These are phyloP conservation scores for Trachelus stipa DNA, from an alignment of 2,888 invertebrate species.

Conservation along the genomic window DNA sequence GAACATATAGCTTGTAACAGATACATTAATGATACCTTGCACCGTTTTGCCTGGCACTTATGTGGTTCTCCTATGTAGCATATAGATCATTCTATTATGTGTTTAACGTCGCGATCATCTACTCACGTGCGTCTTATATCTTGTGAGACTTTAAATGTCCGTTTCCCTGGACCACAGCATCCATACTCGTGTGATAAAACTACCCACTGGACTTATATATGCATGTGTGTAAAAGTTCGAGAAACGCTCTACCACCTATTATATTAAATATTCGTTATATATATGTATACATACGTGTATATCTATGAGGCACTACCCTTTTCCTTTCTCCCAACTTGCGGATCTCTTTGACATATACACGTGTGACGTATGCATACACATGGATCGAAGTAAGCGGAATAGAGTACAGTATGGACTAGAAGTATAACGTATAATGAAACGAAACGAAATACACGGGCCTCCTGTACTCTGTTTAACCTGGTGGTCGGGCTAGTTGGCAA, in stretches of 20 bases:
- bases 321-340: not conserved
- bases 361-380: not conserved
- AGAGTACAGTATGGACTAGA: not conserved
- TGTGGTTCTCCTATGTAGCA: not conserved
- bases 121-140: not conserved
- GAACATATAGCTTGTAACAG: constrained; percentile 36
- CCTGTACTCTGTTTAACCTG: not conserved
- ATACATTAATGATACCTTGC: constrained; percentile 38
- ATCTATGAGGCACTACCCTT: not conserved
- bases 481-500: not conserved
- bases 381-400: not conserved
- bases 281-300: too few species aligned
- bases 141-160: not conserved
- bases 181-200: not conserved
- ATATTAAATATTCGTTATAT: too few species aligned
- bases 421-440: not conserved
- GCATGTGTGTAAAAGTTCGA: too few species aligned
- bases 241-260: too few species aligned
- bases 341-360: not conserved
- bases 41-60: not conserved
- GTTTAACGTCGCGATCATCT: not conserved
- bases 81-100: not conserved
- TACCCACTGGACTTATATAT: not conserved
- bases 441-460: not conserved
- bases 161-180: not conserved